phyloP scores from a whole-genome alignment of 1,140 invertebrate genomes.

The Drosophila pandora region DNA sequence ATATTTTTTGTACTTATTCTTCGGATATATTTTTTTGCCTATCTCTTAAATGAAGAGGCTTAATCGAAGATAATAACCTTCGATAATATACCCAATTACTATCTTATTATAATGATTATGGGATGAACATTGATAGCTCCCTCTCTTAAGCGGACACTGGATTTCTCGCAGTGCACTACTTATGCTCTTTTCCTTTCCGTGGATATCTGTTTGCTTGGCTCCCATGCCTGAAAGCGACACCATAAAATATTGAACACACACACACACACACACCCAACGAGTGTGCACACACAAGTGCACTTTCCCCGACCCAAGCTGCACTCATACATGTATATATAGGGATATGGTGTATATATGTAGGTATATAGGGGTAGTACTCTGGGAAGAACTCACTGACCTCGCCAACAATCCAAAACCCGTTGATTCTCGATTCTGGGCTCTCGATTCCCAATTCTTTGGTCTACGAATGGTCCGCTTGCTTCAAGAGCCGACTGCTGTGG shows the following conservation, averaged over 20 bases:
- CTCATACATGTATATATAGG: slow-evolving; percentile 5
- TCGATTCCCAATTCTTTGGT: slow-evolving; percentile 19
- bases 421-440: slow-evolving; percentile 7
- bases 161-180: slow-evolving; percentile 6
- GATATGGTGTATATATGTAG: not conserved
- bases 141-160: not conserved
- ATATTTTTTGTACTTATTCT: too few species aligned
- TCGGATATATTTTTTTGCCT: too few species aligned
- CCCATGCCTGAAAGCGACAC: slow-evolving; percentile 73
- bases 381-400: slow-evolving; percentile 53
- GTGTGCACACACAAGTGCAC: slow-evolving; percentile 47
- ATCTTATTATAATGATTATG: too few species aligned
- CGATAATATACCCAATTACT: too few species aligned
- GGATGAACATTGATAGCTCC: too few species aligned
- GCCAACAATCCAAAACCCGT: slow-evolving; percentile 46
- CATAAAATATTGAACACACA: slow-evolving; percentile 72
- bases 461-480: slow-evolving; percentile 13
- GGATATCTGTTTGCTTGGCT: slow-evolving; percentile 41
- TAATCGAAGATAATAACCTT: too few species aligned
- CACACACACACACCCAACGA: not conserved
- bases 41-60: too few species aligned
- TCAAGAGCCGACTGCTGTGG: slow-evolving; percentile 1
- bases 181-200: slow-evolving; percentile 34
- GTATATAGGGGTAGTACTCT: not conserved
- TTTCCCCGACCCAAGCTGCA: slow-evolving; percentile 23